Evolutionary conservation across 2,797 vertebrate genomes (phyloP).

Genomic region (Hapalemur alaotrensis): DNA sequence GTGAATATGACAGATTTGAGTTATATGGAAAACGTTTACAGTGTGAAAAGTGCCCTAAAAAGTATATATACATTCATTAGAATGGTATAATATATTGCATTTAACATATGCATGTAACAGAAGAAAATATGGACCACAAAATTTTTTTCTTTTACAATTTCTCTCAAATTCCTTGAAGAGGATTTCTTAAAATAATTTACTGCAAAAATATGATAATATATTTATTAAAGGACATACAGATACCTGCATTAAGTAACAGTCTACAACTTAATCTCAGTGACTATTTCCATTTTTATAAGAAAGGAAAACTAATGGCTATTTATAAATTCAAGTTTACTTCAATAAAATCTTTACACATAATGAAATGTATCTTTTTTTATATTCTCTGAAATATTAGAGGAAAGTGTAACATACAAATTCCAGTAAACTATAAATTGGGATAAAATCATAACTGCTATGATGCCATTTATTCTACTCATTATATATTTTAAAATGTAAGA

Average conservation of each 20-base stretch:
- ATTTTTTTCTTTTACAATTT: background rate
- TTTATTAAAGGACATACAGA: background rate
- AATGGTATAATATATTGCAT: background rate
- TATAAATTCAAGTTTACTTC: conserved; percentile 24
- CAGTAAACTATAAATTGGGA: background rate
- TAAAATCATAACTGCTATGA: conserved; percentile 1
- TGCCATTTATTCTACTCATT: conserved; percentile 11
- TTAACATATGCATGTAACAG: background rate
- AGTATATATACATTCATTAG: background rate
- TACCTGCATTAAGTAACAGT: conserved; percentile 33
- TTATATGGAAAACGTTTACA: background rate
- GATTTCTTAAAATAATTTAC: conserved; percentile 21
- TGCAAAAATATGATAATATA: conserved; percentile 40
- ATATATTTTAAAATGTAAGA: background rate
- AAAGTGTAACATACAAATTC: background rate
- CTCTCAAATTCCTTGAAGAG: background rate
- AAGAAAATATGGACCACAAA: background rate
- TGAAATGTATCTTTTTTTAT: background rate
- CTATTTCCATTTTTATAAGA: background rate
- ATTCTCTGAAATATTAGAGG: background rate
- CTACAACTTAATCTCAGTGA: background rate
- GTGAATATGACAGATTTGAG: conserved; percentile 23
- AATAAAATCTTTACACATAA: conserved; percentile 25
- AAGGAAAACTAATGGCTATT: background rate
- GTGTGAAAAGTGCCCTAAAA: background rate